A percentile compares a stretch with the other conserved stretches of the same genome.
Evolutionary conservation across 2,113 vertebrate genomes (phyloP).

Genomic region (Rhynchopsitta pachyrhyncha): DNA sequence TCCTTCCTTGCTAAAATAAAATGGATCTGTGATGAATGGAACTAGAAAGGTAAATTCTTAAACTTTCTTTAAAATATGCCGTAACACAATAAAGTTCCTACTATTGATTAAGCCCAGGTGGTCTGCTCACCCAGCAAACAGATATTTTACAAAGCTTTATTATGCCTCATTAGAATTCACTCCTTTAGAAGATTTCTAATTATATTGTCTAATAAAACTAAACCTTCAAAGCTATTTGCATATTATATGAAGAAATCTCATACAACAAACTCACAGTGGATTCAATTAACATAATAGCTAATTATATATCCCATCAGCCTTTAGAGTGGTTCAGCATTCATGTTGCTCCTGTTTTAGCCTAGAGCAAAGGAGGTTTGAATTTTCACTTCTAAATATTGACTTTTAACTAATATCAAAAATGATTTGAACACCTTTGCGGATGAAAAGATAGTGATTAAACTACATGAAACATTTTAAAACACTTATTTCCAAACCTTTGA

Average conservation of each 20-base stretch:
- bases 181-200: constrained; percentile 78
- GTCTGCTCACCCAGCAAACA: constrained; percentile 53
- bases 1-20: neutral
- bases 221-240: constrained; percentile 80
- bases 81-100: neutral
- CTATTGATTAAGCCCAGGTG: constrained; percentile 67
- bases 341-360: constrained; percentile 80
- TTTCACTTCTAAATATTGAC: constrained; percentile 80
- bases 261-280: constrained; percentile 81
- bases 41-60: constrained; percentile 22
- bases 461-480: constrained; percentile 46
- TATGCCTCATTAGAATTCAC: constrained; percentile 70
- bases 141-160: constrained; percentile 68
- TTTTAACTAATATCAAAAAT: constrained; percentile 77
- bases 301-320: constrained; percentile 84
- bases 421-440: constrained; percentile 71
- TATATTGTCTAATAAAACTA: constrained; percentile 81
- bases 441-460: constrained; percentile 73
- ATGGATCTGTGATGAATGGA: neutral
- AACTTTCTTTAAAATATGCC: constrained; percentile 7
- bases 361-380: constrained; percentile 74
- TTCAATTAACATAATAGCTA: constrained; percentile 85
- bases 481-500: constrained; percentile 34
- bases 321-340: constrained; percentile 76
- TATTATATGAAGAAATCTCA: constrained; percentile 85